Conservation (phyloP, 1,140 invertebrate species). For the Penaeus vannamei region DNA sequence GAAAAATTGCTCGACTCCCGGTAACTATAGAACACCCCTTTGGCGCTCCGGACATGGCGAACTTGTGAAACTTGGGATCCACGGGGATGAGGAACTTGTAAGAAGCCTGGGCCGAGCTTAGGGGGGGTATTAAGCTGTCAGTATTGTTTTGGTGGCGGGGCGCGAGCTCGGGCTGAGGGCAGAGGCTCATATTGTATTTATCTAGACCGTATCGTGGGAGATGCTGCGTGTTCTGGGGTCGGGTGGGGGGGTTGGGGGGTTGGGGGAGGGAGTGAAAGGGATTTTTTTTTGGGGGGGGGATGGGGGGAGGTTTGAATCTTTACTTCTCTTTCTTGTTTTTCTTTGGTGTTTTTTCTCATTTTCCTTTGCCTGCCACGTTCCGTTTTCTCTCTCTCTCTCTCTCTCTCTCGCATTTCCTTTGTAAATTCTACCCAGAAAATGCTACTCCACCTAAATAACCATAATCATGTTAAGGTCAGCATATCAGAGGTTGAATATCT, state of each 20-base stretch:
- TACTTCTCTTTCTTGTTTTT: not conserved
- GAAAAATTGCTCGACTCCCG: too few species aligned
- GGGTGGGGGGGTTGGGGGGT: not conserved
- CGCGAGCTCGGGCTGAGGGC: not conserved
- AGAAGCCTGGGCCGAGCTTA: conserved; percentile 50
- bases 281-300: too few species aligned
- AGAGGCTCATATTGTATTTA: not conserved
- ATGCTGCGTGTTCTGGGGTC: not conserved
- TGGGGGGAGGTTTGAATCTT: not conserved
- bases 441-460: too few species aligned
- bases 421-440: too few species aligned
- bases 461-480: too few species aligned
- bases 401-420: not conserved
- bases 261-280: too few species aligned
- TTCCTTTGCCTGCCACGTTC: not conserved
- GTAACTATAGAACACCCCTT: not conserved
- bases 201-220: not conserved
- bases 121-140: conserved; percentile 58
- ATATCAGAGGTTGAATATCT: too few species aligned
- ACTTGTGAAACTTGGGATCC: conserved; percentile 58
- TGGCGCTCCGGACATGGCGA: conserved; percentile 37
- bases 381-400: not conserved
- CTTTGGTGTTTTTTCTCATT: not conserved
- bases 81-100: conserved; percentile 57
- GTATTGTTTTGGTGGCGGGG: conserved; percentile 52